Conservation (phyloP, 1,140 invertebrate species). For the Bombus impatiens region DNA sequence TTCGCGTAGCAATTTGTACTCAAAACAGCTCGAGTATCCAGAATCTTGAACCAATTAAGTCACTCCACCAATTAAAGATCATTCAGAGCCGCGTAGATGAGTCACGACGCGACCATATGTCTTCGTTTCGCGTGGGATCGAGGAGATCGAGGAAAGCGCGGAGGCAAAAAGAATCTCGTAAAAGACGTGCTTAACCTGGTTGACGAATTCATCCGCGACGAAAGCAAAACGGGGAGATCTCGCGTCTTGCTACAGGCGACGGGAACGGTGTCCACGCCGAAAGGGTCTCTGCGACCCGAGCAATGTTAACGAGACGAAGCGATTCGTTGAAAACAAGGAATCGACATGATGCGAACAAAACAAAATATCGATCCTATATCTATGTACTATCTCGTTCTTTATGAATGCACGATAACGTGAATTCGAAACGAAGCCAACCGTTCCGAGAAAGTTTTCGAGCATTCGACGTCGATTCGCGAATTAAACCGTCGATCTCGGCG, state of each 20-base stretch:
- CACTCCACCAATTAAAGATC: conserved; percentile 50
- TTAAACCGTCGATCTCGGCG: conserved; percentile 28
- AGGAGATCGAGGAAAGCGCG: conserved; percentile 17
- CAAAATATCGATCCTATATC: background rate
- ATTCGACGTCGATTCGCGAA: background rate
- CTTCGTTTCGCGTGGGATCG: conserved; percentile 36
- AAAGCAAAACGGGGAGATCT: background rate
- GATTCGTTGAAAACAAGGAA: conserved; percentile 18
- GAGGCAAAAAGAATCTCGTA: conserved; percentile 10
- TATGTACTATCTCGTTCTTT: background rate
- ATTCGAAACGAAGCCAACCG: background rate
- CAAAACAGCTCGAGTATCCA: conserved; percentile 16
- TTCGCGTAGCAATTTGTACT: background rate
- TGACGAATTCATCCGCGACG: conserved; percentile 41
- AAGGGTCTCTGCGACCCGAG: conserved; percentile 28
- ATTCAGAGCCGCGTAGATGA: background rate
- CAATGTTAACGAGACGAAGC: conserved; percentile 40
- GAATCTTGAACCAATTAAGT: conserved; percentile 33
- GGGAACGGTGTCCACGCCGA: conserved; percentile 19
- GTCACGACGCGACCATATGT: conserved; percentile 5
- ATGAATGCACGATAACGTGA: too few species aligned
- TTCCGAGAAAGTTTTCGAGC: background rate
- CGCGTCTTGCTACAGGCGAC: background rate
- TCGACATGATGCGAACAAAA: background rate
- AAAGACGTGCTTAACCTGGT: conserved; percentile 44